These are phyloP conservation scores for Drosophila orena DNA, from an alignment of 1,140 invertebrate species.

Conservation along the genomic window DNA sequence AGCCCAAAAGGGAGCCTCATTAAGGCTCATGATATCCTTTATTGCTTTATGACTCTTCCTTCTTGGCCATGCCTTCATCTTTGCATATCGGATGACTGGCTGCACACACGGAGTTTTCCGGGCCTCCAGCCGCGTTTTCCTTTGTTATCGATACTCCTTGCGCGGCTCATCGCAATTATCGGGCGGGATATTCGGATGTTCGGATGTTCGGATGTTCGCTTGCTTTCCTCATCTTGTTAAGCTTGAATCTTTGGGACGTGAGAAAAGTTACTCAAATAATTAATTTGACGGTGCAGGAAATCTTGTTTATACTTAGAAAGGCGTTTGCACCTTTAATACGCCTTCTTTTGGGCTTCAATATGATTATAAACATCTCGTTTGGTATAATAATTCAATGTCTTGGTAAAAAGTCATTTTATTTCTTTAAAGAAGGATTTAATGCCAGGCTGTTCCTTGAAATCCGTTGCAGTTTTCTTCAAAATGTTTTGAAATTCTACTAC, in stretches of 20 bases:
- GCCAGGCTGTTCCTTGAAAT: too few relatives aligned
- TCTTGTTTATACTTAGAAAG: background rate
- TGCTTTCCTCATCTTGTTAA: slow-evolving; percentile 7
- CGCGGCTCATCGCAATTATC: slow-evolving; percentile 43
- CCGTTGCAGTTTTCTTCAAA: too few relatives aligned
- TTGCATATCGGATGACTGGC: slow-evolving; percentile 66
- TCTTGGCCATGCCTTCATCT: slow-evolving; percentile 24
- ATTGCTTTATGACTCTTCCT: slow-evolving; percentile 71
- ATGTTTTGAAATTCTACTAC: too few relatives aligned
- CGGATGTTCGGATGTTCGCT: background rate
- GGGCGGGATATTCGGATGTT: background rate
- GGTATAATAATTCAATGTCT: too few relatives aligned
- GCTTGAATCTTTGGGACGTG: slow-evolving; percentile 10
- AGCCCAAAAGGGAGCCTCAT: slow-evolving; percentile 53
- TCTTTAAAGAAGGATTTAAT: too few relatives aligned
- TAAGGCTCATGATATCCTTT: slow-evolving; percentile 77
- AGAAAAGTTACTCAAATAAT: slow-evolving; percentile 20
- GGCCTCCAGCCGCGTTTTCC: slow-evolving; percentile 6
- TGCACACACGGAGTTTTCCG: slow-evolving; percentile 57
- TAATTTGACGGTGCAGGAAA: slow-evolving; percentile 13
- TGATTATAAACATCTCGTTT: too few relatives aligned
- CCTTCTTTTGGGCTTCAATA: too few relatives aligned
- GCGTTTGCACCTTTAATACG: background rate
- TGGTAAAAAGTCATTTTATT: too few relatives aligned
- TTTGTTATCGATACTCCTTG: slow-evolving; percentile 55